Percentiles rank a stretch among this genome's conserved stretches.
These are phyloP conservation scores for Pyrrhia umbra DNA, from an alignment of 2,888 invertebrate genomes.

Conservation along the genomic window DNA sequence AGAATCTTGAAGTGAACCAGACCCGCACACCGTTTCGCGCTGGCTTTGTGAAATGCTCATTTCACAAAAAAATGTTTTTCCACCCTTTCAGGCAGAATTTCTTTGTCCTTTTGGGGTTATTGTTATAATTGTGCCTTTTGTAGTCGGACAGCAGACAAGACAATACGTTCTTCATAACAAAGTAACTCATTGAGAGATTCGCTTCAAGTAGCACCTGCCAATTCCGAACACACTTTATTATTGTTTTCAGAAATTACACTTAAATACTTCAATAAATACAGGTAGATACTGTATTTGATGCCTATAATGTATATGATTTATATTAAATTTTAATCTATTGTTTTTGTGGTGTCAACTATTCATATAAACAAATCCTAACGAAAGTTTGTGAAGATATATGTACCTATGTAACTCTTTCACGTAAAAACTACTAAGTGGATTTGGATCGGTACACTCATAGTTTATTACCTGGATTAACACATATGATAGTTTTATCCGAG, in stretches of 20 bases:
- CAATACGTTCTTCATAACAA: constrained; percentile 39
- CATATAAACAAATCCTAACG: no score
- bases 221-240: neutral
- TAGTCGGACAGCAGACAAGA: constrained; percentile 6
- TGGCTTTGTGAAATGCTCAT: constrained; percentile 47
- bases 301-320: neutral
- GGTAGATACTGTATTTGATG: neutral
- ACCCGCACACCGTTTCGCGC: constrained; percentile 32
- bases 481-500: no score
- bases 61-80: constrained; percentile 33
- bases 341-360: no score
- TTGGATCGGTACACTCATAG: no score
- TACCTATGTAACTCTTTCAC: no score
- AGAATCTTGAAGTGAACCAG: constrained; percentile 55
- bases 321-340: no score
- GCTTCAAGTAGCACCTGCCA: constrained; percentile 9
- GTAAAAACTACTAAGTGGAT: no score
- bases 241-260: neutral
- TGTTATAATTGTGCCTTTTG: constrained; percentile 36
- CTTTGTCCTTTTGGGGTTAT: constrained; percentile 27
- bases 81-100: constrained; percentile 25
- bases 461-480: no score
- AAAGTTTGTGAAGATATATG: no score
- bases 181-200: constrained; percentile 10
- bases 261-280: neutral